Evolutionary conservation across 2,113 vertebrate species (phyloP).

Genomic region (Taxidea taxus): DNA sequence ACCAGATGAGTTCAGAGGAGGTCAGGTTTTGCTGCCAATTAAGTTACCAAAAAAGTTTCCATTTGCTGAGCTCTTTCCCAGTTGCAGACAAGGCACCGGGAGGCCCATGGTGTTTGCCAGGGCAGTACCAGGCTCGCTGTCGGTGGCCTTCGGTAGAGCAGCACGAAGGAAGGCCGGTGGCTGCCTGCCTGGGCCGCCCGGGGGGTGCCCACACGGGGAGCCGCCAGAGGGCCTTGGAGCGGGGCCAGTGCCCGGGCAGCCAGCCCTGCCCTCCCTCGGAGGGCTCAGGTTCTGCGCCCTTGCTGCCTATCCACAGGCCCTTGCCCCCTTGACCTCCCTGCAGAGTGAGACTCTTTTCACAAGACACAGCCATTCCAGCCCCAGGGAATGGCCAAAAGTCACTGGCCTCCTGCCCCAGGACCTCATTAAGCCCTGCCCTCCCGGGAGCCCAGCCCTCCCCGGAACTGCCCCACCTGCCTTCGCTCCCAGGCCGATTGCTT

Average conservation of each 20-base stretch:
- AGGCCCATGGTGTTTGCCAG: not conserved
- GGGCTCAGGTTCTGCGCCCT: not conserved
- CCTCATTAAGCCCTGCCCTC: not conserved
- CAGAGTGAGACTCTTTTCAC: not conserved
- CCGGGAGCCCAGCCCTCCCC: not conserved
- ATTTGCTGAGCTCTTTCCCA: not conserved
- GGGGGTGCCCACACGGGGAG: not conserved
- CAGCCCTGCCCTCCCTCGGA: not conserved
- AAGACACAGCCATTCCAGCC: not conserved
- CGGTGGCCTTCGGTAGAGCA: not conserved
- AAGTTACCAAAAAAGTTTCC: constrained; percentile 32
- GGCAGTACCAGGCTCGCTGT: not conserved
- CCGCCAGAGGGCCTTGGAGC: not conserved
- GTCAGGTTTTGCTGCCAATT: constrained; percentile 26
- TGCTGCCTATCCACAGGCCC: not conserved
- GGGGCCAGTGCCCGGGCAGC: not conserved
- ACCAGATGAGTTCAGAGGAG: not conserved
- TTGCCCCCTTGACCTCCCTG: not conserved
- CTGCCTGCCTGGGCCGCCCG: not conserved
- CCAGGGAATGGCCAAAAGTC: not conserved
- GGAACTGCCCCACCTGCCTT: not conserved
- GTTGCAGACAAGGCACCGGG: not conserved
- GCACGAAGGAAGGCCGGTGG: not conserved
- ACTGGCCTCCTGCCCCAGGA: not conserved
- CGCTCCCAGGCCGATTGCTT: not conserved